Conservation (phyloP, 2,113 vertebrate species). For the Hystrix brachyura region DNA sequence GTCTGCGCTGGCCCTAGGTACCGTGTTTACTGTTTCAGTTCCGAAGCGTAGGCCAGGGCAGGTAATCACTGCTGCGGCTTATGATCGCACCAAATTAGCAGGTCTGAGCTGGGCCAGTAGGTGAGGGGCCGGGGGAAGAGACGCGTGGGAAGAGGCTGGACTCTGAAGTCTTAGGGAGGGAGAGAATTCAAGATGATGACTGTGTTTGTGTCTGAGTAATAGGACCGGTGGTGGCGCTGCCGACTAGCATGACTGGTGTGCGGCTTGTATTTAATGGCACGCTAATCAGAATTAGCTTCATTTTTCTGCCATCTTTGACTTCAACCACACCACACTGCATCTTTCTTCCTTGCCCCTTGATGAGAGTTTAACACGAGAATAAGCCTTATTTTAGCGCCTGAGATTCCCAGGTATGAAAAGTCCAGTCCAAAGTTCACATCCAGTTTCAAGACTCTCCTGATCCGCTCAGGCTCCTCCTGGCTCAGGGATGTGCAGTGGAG, state of each 20-base stretch:
- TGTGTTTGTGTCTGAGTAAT: neutral
- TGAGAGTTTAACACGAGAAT: neutral
- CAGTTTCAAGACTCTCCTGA: neutral
- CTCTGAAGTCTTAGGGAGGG: neutral
- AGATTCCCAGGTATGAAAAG: neutral
- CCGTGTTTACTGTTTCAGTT: conserved; percentile 45
- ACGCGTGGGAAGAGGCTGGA: neutral
- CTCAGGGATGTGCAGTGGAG: neutral
- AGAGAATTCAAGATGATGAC: neutral
- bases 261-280: neutral
- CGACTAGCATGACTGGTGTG: neutral
- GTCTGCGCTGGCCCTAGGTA: neutral
- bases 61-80: conserved; percentile 1
- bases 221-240: neutral
- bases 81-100: neutral
- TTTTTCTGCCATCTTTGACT: neutral
- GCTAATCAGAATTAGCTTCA: neutral
- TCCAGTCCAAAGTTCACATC: neutral
- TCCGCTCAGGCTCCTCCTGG: neutral
- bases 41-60: neutral
- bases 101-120: neutral
- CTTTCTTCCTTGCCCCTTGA: neutral
- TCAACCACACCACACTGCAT: neutral
- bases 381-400: neutral
- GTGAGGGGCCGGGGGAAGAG: neutral